Conservation (phyloP, 2,797 vertebrate genomes). For the Valencia hispanica region DNA sequence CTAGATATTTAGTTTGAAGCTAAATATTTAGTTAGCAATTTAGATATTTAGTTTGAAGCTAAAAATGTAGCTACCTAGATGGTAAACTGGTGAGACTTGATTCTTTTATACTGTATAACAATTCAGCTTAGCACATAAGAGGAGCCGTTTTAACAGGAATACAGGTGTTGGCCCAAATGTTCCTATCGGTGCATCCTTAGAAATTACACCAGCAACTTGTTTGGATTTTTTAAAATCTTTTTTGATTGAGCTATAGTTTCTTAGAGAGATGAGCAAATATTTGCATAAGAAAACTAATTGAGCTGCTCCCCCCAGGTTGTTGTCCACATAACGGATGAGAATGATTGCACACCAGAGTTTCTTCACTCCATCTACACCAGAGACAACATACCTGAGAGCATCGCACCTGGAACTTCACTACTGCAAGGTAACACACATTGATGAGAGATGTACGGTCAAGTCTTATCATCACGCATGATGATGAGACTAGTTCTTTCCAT, state of each 20-base stretch:
- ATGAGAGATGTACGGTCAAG: constrained; percentile 2
- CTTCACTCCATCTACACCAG: constrained; percentile 88
- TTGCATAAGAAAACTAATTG: background rate
- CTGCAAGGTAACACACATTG: constrained; percentile 82
- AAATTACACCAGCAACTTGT: no score
- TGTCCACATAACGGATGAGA: constrained; percentile 87
- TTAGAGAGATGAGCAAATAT: background rate
- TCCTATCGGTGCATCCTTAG: background rate
- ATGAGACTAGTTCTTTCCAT: background rate
- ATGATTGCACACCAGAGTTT: constrained; percentile 93
- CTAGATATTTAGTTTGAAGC: no score
- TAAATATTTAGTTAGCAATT: no score
- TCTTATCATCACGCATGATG: background rate
- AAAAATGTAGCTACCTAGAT: no score
- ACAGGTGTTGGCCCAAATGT: background rate
- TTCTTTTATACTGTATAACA: no score
- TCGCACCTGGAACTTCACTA: constrained; percentile 84
- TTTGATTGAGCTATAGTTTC: background rate
- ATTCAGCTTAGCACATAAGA: no score
- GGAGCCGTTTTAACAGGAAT: no score
- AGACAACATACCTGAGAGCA: constrained; percentile 86
- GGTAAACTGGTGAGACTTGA: no score
- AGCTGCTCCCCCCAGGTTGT: constrained; percentile 76
- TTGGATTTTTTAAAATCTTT: no score
- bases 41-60: no score